Percentiles rank a stretch among this genome's conserved stretches.
phyloP scores from a whole-genome alignment of 2,797 vertebrate species.

The Peromyscus aztecus region DNA sequence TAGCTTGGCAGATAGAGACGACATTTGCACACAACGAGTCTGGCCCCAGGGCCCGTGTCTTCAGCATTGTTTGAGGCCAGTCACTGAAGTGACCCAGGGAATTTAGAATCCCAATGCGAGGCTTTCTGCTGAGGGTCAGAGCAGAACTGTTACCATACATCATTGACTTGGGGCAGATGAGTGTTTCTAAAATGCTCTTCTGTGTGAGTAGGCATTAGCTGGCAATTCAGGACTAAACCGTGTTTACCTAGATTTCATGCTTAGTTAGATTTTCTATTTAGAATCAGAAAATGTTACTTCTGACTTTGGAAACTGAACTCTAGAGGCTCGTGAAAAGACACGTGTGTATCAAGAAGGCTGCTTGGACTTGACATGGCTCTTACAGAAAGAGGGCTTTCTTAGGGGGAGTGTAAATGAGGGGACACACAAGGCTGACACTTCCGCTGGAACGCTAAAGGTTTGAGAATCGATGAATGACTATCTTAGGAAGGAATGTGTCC shows the following conservation, averaged over 20 bases:
- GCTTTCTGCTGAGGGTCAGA: not conserved
- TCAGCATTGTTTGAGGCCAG: not conserved
- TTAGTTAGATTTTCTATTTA: not conserved
- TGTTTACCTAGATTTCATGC: not conserved
- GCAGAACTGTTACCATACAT: not conserved
- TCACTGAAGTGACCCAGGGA: not conserved
- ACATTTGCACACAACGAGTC: not conserved
- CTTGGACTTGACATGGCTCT: not conserved
- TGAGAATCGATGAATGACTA: not conserved
- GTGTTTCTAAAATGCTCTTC: not conserved
- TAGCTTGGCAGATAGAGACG: not conserved
- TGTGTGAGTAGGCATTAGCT: not conserved
- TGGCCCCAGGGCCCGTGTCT: not conserved
- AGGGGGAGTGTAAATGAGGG: slow-evolving; percentile 39
- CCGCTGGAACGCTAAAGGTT: not conserved
- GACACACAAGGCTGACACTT: not conserved
- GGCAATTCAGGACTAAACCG: not conserved
- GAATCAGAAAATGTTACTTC: slow-evolving; percentile 19
- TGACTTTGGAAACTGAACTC: not conserved
- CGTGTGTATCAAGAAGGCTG: not conserved
- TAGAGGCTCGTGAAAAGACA: not conserved
- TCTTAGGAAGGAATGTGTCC: not conserved
- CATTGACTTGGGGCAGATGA: not conserved
- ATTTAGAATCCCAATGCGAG: not conserved
- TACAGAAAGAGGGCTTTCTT: slow-evolving; percentile 36